Base-by-base conservation (phyloP, 2,797 vertebrate genomes). In the Muraenolepis orangiensis region DNA sequence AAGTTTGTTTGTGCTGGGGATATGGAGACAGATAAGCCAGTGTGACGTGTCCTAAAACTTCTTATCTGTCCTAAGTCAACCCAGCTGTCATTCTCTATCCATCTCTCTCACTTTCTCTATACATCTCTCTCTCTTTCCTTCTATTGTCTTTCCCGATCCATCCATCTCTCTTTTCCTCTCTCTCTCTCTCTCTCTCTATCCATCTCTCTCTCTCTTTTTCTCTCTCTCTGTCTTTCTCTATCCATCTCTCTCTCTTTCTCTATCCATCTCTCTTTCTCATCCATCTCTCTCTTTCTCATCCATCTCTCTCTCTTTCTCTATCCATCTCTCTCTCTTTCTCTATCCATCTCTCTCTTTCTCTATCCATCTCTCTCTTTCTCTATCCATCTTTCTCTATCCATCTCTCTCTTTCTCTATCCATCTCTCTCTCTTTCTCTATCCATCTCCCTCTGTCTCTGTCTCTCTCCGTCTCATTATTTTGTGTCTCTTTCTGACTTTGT, bases 1-100 rank as follows among this genome's bases (percentile, higher is more conserved):
- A n/a, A 20, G 64, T 76, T 70, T 67, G 34, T 85, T 75, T 79
- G n/a, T 32, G 71, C 42, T 77, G 66, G 31, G 34, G 0, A 16
- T 34, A 70, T 61, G 26, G 77, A 79, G 46, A 72, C n/a, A 26
- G 68, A 84, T 78, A 72, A 81, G 61, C 73, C 20, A 16, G 57
- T 72, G 73, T 78, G 81, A 79, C 76, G 46, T 76, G 40, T 72
- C 32, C 42, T 69, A 7, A 16, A 66, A 66, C 20, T 28, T 86
- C 57, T 72, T 79, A 74, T 87, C 77, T 81, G 36, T 77, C 57
- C 40, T 20, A 34, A 36, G 74, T 61, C 73, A 77, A 81, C 72
- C 73, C 75, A 73, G 73, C 73, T n/a, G n/a, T n/a, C n/a, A n/a
- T n/a, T 34, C 32, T 34, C 32, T 34, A 3, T 34, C 32, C 5